Evolutionary conservation across 2,797 vertebrate species (phyloP).

Genomic region (Coracias cyanogaster): DNA sequence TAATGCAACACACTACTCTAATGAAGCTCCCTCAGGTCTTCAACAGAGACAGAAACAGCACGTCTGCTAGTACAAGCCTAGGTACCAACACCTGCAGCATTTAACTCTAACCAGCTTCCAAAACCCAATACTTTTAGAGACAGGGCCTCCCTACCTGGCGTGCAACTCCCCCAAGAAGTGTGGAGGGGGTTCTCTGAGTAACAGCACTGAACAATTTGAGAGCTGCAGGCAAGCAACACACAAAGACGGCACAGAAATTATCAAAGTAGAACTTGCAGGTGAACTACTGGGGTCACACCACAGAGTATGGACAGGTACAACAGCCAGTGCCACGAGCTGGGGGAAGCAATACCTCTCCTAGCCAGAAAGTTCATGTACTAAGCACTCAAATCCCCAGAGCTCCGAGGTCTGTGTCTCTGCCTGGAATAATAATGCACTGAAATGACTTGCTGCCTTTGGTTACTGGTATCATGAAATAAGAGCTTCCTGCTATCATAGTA

Average conservation of each 20-base stretch:
- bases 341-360: neutral
- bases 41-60: neutral
- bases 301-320: rapidly evolving
- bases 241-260: neutral
- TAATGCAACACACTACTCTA: rapidly evolving
- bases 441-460: neutral
- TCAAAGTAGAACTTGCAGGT: neutral
- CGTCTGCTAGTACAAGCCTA: rapidly evolving
- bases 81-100: neutral
- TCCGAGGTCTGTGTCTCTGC: neutral
- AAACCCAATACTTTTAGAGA: neutral
- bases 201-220: neutral
- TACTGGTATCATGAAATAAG: neutral
- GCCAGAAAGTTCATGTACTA: neutral
- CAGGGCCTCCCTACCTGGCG: neutral
- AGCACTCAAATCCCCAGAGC: neutral
- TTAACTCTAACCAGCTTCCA: neutral
- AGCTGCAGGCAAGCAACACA: neutral
- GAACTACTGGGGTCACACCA: neutral
- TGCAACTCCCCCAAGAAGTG: neutral
- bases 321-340: neutral
- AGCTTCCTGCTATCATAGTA: neutral
- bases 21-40: neutral
- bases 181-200: neutral
- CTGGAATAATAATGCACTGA: neutral